Conservation (phyloP, 2,113 vertebrate genomes). For the Ardeotis arabs region DNA sequence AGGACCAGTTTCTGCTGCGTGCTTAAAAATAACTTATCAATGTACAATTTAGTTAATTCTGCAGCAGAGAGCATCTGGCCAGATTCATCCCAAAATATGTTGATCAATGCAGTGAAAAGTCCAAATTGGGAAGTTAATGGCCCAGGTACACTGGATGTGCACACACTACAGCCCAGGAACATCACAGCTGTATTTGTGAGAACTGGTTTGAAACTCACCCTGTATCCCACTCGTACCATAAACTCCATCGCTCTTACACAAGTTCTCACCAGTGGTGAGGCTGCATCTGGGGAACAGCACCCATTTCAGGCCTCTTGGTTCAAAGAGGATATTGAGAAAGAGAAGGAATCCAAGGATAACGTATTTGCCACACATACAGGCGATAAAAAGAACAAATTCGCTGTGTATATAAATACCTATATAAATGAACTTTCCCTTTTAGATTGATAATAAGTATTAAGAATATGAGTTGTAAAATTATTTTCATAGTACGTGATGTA, state of each 20-base stretch:
- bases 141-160: background rate
- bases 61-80: background rate
- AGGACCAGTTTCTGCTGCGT: background rate
- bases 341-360: background rate
- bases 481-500: background rate
- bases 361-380: background rate
- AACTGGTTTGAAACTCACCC: background rate
- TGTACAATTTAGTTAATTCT: background rate
- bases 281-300: background rate
- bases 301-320: background rate
- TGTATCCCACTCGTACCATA: accelerated
- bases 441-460: background rate
- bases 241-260: background rate
- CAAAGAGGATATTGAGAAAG: background rate
- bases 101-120: background rate
- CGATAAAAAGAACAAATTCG: background rate
- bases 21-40: background rate
- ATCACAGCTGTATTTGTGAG: background rate
- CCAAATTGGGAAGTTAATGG: background rate
- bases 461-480: background rate
- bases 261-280: background rate
- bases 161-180: background rate
- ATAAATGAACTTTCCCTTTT: background rate
- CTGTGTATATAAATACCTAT: background rate
- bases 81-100: background rate